Percentiles rank a stretch among this genome's conserved stretches.
Conservation (phyloP, 2,888 invertebrate genomes). For the Ichneumoninae sp. region DNA sequence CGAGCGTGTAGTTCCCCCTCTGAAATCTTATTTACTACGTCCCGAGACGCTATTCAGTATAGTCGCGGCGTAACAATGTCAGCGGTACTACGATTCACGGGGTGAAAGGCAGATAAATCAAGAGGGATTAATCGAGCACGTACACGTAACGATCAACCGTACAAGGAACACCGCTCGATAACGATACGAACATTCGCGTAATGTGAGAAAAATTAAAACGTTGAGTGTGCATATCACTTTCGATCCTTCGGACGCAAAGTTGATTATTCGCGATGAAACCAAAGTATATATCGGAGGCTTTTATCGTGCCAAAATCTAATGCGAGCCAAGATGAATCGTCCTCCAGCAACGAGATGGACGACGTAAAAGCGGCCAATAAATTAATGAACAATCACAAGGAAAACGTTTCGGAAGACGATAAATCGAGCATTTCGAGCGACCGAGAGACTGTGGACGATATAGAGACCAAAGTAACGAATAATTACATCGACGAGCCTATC, state of each 20-base stretch:
- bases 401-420: conserved; percentile 46
- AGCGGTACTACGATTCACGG: conserved; percentile 6
- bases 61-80: conserved; percentile 54
- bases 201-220: background rate
- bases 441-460: background rate
- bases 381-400: conserved; percentile 61
- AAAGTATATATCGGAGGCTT: conserved; percentile 77
- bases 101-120: background rate
- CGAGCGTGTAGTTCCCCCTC: conserved; percentile 10
- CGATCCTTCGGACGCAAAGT: conserved; percentile 5
- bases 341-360: conserved; percentile 69
- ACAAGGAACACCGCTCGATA: background rate
- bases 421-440: conserved; percentile 26
- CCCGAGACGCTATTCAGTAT: conserved; percentile 51
- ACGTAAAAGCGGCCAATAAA: conserved; percentile 73
- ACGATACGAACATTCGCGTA: background rate
- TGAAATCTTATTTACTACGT: conserved; percentile 45
- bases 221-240: background rate
- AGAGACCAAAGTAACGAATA: conserved; percentile 22
- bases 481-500: conserved; percentile 68
- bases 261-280: conserved; percentile 47
- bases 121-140: background rate
- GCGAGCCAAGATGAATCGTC: conserved; percentile 37
- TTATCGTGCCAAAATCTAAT: conserved; percentile 74
- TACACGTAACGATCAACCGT: background rate